Evolutionary conservation across 2,113 vertebrate genomes (phyloP), one percentile per base, ranked within the genome.

Genomic region (Nyctereutes procyonoides): DNA sequence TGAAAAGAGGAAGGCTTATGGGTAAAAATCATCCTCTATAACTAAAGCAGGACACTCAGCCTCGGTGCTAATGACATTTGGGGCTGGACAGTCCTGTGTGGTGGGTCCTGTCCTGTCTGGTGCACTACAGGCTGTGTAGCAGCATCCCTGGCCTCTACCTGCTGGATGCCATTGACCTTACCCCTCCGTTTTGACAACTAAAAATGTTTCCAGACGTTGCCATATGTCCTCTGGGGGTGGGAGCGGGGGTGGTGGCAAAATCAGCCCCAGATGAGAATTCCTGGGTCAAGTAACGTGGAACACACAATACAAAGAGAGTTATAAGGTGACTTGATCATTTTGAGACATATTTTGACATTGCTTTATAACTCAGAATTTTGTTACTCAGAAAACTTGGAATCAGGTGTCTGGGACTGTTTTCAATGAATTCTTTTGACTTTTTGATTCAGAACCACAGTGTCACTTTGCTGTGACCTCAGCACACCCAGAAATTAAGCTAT

Each of bases 391-490:
- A 53, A 65, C 58, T 9, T 19, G 19, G 38, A 48, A 35, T 7
- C 9, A 0, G 8, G 0, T 0, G 62, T 10, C 15, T 5, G 5
- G 12, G 2, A 1, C 16, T 28, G 16, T 69, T 65, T 55, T n/a
- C 22, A 22, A 1, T 15, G 10, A 5, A 2, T 51, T 30, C 24
- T 67, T 76, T 12, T 73, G 71, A 19, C 32, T 26, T 81, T 80
- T 51, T 60, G 20, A 80, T 63, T 55, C 51, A 56, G 58, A 95
- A 2, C 5, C n/a, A n/a, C 35, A 48, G 8, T 13, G 32, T 28
- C 28, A 0, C 22, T 63, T 62, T 32, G 4, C 43, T 53, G 60
- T 87, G 77, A n/a, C n/a, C 28, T 76, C 30, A 11, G 38, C 2
- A 12, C 35, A 26, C 17, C 10, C 0, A 8, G 35, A 71, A 58